Evolutionary conservation across 53 echinoderm and acorn worm genomes (phyloP), one percentile per base, ranked within the genome.

Genomic region (Paelopatides confundens): DNA sequence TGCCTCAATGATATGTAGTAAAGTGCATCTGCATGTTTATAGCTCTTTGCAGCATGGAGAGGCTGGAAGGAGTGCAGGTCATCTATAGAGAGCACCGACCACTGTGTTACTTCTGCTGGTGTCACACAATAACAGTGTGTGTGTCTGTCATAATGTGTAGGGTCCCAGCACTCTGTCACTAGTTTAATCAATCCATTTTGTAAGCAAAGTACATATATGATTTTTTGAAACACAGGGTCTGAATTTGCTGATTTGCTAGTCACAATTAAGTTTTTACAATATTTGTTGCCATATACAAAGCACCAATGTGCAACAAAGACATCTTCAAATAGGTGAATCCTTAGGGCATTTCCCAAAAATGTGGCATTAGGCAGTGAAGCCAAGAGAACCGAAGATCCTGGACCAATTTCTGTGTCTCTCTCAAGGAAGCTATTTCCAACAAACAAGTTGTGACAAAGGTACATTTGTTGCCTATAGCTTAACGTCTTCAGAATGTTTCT

Each of bases 221-320:
- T 88, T 35, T 88, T 78, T 12, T 65, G 52, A 39, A 89, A 89
- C 27, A 58, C 21, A 5, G 78, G 58, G 13, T 89, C 86, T 47
- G 81, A 32, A 67, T 93, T 81, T 29, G 86, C 76, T 10, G 76
- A 58, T 47, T 89, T 89, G 32, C 82, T 87, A 64, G 63, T 83
- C 1, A 54, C 69, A 15, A 87, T 85, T 62, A 82, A 64, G 31
- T 66, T 66, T 18, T 35, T 47, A 24, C 87, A 82, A 70, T 90
- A 93, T 5, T 51, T 76, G 2, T 33, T 39, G 6, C 90, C 88
- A 38, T 87, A 40, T 43, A 63, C 63, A 28, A 31, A 85, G 17
- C 63, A 48, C 90, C 87, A 87, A 34, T 90, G 39, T 28, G 93
- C 87, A 48, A 93, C 32, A 69, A 43, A 93, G 32, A 90, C 49